Base-by-base conservation (phyloP, 2,888 invertebrate species). In the Melikaiella ostensackeni region DNA sequence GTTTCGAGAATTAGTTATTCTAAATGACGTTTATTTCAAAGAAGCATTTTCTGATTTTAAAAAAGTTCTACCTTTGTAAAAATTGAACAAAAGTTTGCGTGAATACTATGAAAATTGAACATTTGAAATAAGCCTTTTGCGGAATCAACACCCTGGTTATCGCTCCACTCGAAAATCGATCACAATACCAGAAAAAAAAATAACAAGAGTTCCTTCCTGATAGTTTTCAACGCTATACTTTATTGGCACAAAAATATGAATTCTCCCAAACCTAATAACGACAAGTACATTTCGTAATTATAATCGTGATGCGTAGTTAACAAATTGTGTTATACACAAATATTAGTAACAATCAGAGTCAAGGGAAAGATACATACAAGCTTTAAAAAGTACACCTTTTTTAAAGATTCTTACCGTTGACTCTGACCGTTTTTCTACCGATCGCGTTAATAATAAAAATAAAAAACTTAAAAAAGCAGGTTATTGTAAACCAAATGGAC, bases 221-320 rank as follows among this genome's bases (percentile, higher is more conserved):
- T 33, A n/a, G 27, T 30, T 21, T 46, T 59, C 24, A 59, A 59
- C 27, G 27, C 50, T 73, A 76, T 16, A 77, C 74, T 77, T 79
- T 79, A 79, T 79, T 79, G 75, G 62, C 73, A 66, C 46, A 77
- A 73, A 74, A 77, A 66, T 61, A 75, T 33, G 8, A 59, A 76
- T 66, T 74, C 27, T 59, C 33, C 9, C 57, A 57, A 59, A 24
- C 57, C 66, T 42, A 61, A 62, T 63, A 55, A 76, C 42, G 61
- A 64, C 13, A 74, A 62, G 62, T 76, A 80, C 77, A 76, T 64
- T 76, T 74, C 27, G 62, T 70, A 77, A 75, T 42, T 42, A 24
- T 42, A 24, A 21, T 42, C 50, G 0, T 38, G 8, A 62, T 62
- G 4, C 63, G 21, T n/a, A 63, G 63, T 63, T 21, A 63, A 63